A percentile compares a stretch with the other conserved stretches of the same genome.
These are phyloP conservation scores for Zaprionus taronus DNA, from an alignment of 1,140 invertebrate species.

Conservation along the genomic window DNA sequence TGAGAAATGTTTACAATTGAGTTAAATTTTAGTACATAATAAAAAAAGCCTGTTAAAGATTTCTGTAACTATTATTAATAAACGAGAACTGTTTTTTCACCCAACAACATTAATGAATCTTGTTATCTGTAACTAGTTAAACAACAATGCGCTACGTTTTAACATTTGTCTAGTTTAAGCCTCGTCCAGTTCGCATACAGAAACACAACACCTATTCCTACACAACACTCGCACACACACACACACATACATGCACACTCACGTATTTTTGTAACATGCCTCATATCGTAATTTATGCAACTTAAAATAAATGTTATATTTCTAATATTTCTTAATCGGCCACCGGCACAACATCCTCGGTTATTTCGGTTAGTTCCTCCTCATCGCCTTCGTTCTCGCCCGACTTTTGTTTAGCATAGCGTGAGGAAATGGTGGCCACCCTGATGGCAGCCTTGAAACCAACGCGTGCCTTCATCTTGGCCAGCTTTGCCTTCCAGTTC, in stretches of 20 bases:
- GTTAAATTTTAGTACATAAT: constrained; percentile 45
- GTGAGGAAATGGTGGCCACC: constrained; percentile 78
- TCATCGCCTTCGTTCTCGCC: constrained; percentile 61
- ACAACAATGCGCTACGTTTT: constrained; percentile 51
- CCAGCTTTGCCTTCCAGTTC: constrained; percentile 90
- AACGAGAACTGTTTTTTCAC: constrained; percentile 45
- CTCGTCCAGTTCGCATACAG: constrained; percentile 50
- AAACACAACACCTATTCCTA: constrained; percentile 20
- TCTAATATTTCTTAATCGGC: constrained; percentile 65
- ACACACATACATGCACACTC: constrained; percentile 26
- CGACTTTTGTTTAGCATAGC: constrained; percentile 63
- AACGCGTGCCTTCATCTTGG: constrained; percentile 87
- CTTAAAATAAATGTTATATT: constrained; percentile 77
- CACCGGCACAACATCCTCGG: constrained; percentile 65
- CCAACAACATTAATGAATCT: constrained; percentile 19
- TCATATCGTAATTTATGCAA: constrained; percentile 62
- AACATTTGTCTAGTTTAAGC: constrained; percentile 73
- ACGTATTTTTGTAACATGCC: constrained; percentile 69
- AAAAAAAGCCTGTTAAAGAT: constrained; percentile 55
- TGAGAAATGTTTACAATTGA: constrained; percentile 27
- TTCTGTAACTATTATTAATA: constrained; percentile 41
- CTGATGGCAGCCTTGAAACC: constrained; percentile 88
- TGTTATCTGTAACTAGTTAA: constrained; percentile 52
- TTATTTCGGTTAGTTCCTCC: constrained; percentile 73
- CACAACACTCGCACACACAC: constrained; percentile 24